Percentiles rank a stretch among this genome's conserved stretches.
Evolutionary conservation across 2,888 invertebrate species (phyloP).

Genomic region (Candidula unifasciata): DNA sequence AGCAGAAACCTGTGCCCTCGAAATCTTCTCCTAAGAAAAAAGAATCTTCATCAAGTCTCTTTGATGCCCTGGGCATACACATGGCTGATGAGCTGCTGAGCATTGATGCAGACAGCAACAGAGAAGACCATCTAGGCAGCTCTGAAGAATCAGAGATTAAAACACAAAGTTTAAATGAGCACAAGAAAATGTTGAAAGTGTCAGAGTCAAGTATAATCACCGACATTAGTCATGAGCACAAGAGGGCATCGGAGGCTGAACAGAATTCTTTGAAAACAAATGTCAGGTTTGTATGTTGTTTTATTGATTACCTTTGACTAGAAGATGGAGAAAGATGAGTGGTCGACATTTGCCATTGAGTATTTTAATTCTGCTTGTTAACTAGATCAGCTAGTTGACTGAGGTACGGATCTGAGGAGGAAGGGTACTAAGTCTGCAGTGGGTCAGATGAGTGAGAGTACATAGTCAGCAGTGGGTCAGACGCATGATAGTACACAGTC

Average conservation of each 20-base stretch:
- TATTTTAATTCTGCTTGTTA: too few species aligned
- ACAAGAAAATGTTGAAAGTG: conserved; percentile 58
- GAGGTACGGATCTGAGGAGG: too few species aligned
- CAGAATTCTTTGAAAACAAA: conserved; percentile 7
- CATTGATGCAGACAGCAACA: conserved; percentile 56
- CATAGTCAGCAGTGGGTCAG: too few species aligned
- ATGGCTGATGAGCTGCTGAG: conserved; percentile 73
- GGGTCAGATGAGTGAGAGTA: too few species aligned
- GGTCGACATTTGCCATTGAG: background rate
- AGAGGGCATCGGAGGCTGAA: background rate
- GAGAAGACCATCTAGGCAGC: conserved; percentile 53
- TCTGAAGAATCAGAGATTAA: conserved; percentile 66
- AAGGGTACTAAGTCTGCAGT: too few species aligned
- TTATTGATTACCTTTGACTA: background rate
- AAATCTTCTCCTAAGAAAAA: conserved; percentile 9
- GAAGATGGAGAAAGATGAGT: background rate
- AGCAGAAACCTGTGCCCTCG: conserved; percentile 1
- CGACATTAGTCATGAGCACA: conserved; percentile 61
- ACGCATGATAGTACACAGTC: too few species aligned
- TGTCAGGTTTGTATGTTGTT: conserved; percentile 25
- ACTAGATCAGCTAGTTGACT: too few species aligned
- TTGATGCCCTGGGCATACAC: conserved; percentile 70
- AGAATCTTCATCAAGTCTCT: conserved; percentile 52
- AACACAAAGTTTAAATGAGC: conserved; percentile 60
- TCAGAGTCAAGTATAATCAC: conserved; percentile 45